These are phyloP conservation scores for Pica pica DNA, from an alignment of 2,113 vertebrate genomes.

Conservation along the genomic window DNA sequence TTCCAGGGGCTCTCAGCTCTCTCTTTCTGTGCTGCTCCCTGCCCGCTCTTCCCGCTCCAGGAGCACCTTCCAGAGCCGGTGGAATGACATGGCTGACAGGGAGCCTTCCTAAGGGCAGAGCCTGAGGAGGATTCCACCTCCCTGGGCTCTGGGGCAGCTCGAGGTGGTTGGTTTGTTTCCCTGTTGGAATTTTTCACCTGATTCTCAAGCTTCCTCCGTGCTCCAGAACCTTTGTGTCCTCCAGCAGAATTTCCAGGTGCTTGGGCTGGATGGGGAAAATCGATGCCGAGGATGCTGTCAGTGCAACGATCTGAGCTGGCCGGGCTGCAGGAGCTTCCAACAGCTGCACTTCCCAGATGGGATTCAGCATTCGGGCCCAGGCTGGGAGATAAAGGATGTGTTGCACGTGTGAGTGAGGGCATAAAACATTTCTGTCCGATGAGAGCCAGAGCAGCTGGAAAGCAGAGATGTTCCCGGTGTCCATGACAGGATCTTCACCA, in stretches of 20 bases:
- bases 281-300: neutral
- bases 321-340: neutral
- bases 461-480: neutral
- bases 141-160: neutral
- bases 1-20: neutral
- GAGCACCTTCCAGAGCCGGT: neutral
- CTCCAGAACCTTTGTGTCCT: neutral
- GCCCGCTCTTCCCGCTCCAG: neutral
- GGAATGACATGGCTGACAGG: neutral
- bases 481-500: neutral
- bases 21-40: neutral
- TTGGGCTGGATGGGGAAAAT: neutral
- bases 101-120: neutral
- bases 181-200: neutral
- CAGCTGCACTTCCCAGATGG: conserved; percentile 27
- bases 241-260: neutral
- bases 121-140: neutral
- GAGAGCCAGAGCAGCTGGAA: neutral
- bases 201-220: neutral
- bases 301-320: neutral
- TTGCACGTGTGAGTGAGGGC: neutral
- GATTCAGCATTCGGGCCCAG: neutral
- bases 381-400: conserved; percentile 26
- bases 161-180: rapidly evolving
- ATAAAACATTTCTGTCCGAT: neutral